Conservation (phyloP, 2,797 vertebrate genomes). For the Pipistrellus nathusii region DNA sequence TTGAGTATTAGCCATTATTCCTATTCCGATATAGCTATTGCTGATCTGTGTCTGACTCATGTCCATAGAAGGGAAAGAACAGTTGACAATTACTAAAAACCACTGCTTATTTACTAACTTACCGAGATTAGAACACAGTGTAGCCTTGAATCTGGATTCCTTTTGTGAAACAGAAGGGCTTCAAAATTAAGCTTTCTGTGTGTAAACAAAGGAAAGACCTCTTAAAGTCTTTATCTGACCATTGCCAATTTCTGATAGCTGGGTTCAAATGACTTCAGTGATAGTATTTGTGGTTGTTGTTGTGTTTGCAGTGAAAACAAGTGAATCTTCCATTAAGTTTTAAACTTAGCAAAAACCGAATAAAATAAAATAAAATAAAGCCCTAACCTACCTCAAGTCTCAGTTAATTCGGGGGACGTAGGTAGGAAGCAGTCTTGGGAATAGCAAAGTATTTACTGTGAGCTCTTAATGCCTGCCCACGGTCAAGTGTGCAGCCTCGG, state of each 20-base stretch:
- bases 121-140: background rate
- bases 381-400: background rate
- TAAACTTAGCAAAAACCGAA: background rate
- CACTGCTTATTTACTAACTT: slow-evolving; percentile 2
- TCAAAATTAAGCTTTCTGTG: background rate
- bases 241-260: background rate
- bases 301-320: background rate
- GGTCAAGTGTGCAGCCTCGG: background rate
- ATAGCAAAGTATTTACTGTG: background rate
- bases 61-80: background rate
- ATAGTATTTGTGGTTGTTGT: background rate
- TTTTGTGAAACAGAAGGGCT: background rate
- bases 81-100: background rate
- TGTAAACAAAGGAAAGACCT: background rate
- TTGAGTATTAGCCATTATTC: background rate
- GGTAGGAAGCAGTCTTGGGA: background rate
- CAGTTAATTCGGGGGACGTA: background rate
- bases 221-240: background rate
- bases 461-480: background rate
- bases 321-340: background rate
- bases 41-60: background rate
- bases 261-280: background rate
- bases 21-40: background rate
- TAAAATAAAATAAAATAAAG: background rate
- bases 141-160: background rate